Conservation (phyloP, 2,113 vertebrate genomes). For the Steatornis caripensis region DNA sequence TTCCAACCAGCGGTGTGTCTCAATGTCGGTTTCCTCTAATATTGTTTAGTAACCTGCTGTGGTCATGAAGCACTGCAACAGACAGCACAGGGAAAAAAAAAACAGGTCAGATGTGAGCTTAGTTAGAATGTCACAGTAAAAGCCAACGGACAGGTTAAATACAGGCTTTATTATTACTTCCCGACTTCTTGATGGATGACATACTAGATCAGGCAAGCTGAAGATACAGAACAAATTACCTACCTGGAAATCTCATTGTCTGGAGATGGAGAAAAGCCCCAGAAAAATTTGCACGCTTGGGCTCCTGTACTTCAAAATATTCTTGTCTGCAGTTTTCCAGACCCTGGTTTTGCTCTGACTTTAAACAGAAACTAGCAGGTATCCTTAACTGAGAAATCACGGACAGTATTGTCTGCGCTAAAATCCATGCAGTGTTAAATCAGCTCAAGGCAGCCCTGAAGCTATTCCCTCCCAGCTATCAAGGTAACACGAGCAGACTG, state of each 20-base stretch:
- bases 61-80: constrained; percentile 44
- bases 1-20: neutral
- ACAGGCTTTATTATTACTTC: neutral
- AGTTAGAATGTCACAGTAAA: neutral
- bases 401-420: neutral
- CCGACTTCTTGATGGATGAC: neutral
- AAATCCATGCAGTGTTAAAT: neutral
- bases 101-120: neutral
- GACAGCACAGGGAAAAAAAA: constrained; percentile 17
- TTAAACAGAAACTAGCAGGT: neutral
- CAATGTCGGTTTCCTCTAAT: neutral
- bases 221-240: neutral
- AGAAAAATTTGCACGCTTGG: neutral
- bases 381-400: neutral
- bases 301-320: neutral
- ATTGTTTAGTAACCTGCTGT: neutral
- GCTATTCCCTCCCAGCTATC: neutral
- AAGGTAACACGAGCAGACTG: neutral
- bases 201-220: neutral
- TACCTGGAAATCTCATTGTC: neutral
- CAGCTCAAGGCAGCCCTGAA: neutral
- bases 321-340: neutral
- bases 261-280: neutral
- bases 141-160: neutral
- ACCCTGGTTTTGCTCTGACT: neutral